Evolutionary conservation across 2,797 vertebrate genomes (phyloP).

Genomic region (Argyrosomus regius): DNA sequence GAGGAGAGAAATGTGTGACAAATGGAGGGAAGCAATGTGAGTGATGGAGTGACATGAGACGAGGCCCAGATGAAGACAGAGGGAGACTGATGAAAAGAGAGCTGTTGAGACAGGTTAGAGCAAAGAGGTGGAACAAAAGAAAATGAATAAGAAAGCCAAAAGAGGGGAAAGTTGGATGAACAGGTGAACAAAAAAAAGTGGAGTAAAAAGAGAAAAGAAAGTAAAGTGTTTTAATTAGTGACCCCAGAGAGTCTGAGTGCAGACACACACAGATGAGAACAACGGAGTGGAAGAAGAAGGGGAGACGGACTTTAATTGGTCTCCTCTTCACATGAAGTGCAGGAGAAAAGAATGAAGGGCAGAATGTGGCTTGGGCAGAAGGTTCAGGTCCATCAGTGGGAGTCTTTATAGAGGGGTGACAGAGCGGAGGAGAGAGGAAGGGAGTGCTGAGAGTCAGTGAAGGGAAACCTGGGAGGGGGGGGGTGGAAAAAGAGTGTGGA

Average conservation of each 20-base stretch:
- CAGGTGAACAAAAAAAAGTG: slow-evolving; percentile 58
- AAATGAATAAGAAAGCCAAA: slow-evolving; percentile 17
- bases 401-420: slow-evolving; percentile 85
- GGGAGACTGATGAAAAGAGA: slow-evolving; percentile 49
- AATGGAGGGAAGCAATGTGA: slow-evolving; percentile 39
- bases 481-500: slow-evolving; percentile 21
- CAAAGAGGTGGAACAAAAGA: slow-evolving; percentile 31
- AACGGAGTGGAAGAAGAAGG: slow-evolving; percentile 64
- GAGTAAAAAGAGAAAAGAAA: slow-evolving; percentile 52
- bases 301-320: slow-evolving; percentile 87
- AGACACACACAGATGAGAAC: slow-evolving; percentile 73
- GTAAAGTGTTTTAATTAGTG: slow-evolving; percentile 86
- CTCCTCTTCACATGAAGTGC: slow-evolving; percentile 73
- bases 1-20: slow-evolving; percentile 33
- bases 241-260: slow-evolving; percentile 82
- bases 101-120: slow-evolving; percentile 31
- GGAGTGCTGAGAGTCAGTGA: slow-evolving; percentile 72
- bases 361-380: slow-evolving; percentile 76
- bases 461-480: slow-evolving; percentile 70
- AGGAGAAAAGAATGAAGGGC: slow-evolving; percentile 71
- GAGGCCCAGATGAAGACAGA: slow-evolving; percentile 17
- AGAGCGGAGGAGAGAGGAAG: slow-evolving; percentile 77
- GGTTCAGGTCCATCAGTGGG: slow-evolving; percentile 79
- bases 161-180: slow-evolving; percentile 46
- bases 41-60: slow-evolving; percentile 50